Base-by-base conservation (phyloP, 2,113 vertebrate genomes). In the Rhinichthys klamathensis region DNA sequence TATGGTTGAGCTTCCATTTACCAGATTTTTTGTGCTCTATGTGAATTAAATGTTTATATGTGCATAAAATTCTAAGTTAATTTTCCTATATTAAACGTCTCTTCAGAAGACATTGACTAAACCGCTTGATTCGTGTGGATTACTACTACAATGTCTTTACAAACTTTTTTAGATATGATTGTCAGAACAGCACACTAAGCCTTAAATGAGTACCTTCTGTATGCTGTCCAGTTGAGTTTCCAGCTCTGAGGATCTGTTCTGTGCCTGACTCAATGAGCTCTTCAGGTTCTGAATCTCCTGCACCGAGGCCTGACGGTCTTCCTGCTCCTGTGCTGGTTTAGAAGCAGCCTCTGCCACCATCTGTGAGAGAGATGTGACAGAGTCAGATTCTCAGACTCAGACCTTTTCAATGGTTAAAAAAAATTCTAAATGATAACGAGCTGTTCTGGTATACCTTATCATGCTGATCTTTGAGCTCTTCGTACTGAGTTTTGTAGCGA, bases 401-500 rank as follows among this genome's bases (percentile, higher is more conserved):
- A 96, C 96, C 1, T 92, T 25, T 25, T 98, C 95, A 98, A 95
- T 54, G 96, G 95, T 5, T 23, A 38, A 70, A 0, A 13, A 6
- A 21, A 67, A 70, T 16, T 15, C 15, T 0, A 25, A 23, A 6
- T 58, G 15, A 41, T 1, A 3, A 18, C 6, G 4, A 15, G 7
- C n/a, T 21, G 25, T 16, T 44, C 12, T 10, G 4, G 8, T 11
- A 85, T 91, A 99, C 98, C 96, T 97, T 98, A 85, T 99, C 97
- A 32, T 99, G 96, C 27, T 96, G 94, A 54, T 95, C 94, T 90
- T 99, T 99, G 44, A 99, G 96, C 84, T 99, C 98, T 90, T 99
- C 98, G 63, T 97, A 99, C 0, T 99, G 98, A 58, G 95, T 97
- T 91, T 99, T 99, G 90, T 99, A 99, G 73, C 98, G 94, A 1